Conservation (phyloP, 2,888 invertebrate genomes). For the Caenorhabditis becei region DNA sequence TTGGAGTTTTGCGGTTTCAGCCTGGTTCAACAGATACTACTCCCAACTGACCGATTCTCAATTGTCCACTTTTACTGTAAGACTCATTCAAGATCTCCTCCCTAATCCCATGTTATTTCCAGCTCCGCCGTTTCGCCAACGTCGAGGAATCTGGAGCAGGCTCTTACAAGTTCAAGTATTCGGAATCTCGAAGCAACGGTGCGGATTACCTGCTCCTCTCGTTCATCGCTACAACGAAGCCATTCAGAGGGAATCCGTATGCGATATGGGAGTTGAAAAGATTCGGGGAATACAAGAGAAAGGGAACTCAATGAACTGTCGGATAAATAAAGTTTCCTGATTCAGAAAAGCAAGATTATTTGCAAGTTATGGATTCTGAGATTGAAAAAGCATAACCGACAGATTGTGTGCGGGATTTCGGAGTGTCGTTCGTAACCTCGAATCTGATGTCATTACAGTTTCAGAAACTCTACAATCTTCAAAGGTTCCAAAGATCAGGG, state of each 20-base stretch:
- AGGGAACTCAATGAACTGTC: too few relatives aligned
- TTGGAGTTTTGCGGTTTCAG: too few relatives aligned
- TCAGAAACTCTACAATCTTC: too few relatives aligned
- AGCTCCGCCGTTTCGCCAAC: slow-evolving; percentile 3
- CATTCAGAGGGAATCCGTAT: background rate
- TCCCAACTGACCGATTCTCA: background rate
- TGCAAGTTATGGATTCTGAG: too few relatives aligned
- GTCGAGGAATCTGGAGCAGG: background rate
- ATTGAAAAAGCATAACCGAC: too few relatives aligned
- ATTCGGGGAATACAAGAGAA: background rate
- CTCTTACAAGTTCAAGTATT: background rate
- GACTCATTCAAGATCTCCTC: background rate
- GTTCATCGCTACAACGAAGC: background rate
- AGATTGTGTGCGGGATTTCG: too few relatives aligned
- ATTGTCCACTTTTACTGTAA: background rate
- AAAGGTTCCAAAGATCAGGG: too few relatives aligned
- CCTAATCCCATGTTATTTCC: background rate
- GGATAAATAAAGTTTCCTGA: too few relatives aligned
- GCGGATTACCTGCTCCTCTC: background rate
- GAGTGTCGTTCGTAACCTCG: too few relatives aligned
- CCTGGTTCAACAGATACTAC: slow-evolving; percentile 9
- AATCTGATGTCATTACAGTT: too few relatives aligned
- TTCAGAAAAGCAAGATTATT: too few relatives aligned
- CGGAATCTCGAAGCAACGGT: background rate
- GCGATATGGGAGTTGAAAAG: background rate